Base-by-base conservation (phyloP, 1,140 invertebrate species). In the Gonioctena quinquepunctata region DNA sequence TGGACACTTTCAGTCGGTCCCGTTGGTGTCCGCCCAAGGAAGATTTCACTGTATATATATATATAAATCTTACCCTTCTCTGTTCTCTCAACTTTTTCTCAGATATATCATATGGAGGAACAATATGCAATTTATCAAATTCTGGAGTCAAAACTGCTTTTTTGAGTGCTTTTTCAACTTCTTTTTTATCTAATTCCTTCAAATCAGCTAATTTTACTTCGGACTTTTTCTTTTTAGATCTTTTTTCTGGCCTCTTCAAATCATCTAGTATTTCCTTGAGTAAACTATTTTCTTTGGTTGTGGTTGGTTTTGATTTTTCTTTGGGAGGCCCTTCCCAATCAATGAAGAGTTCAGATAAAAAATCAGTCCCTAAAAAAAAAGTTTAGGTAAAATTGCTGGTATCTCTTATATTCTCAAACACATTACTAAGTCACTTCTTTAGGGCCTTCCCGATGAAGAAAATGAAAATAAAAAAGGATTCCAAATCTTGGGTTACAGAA, bases 131-230 rank as follows among this genome's bases (percentile, higher is more conserved):
- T 77, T 89, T 86, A 76, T 93, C 92, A 77, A 93, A 89, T 22
- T 89, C 91, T 6, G 89, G 85, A 28, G 85, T 86, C 6, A 90
- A 59, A 16, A 75, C 87, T 27, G 90, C 90, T 65, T 90, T 92
- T 70, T 89, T 79, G 82, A 92, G 83, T 69, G 88, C 77, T 67
- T 86, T 81, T 25, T 87, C 86, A 61, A 90, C 77, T 83, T 91
- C 86, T 81, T 26, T 19, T 52, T 70, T 73, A 13, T 81, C 78
- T 5, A 6, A 60, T 56, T 81, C 77, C 59, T 83, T 81, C 22
- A 82, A 74, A 0, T 79, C 71, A 0, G 74, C 25, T 81, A 71
- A 23, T 82, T 80, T 22, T 80, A 77, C 8, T 22, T 60, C 8
- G 21, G 62, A 67, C 23, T 49, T 66, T 48, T 62, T 61, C 18